A percentile compares a stretch with the other conserved stretches of the same genome.
phyloP scores from a whole-genome alignment of 2,113 vertebrate species.

The Coryphaenoides rupestris region DNA sequence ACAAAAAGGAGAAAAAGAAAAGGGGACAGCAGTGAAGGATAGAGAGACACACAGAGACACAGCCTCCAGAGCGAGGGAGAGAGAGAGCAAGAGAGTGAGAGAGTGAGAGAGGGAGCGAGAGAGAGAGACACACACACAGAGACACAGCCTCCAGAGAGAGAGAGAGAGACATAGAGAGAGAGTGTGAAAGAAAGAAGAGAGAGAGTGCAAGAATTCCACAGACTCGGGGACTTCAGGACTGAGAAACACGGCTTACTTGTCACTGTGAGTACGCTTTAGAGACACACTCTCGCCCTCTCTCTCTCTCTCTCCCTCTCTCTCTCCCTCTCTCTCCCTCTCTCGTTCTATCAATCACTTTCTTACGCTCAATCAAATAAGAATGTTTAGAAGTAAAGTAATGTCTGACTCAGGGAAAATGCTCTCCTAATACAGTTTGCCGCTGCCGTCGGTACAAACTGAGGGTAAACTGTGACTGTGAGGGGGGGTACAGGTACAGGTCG shows the following conservation, averaged over 20 bases:
- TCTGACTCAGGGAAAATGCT: too few species aligned
- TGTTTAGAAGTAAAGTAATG: too few species aligned
- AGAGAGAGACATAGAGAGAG: constrained; percentile 3
- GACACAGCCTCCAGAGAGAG: constrained; percentile 6
- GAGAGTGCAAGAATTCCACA: constrained; percentile 33
- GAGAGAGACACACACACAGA: constrained; percentile 13
- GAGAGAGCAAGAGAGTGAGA: background rate
- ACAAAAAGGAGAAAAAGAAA: background rate
- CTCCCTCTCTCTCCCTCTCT: constrained; percentile 17
- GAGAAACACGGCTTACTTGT: constrained; percentile 30
- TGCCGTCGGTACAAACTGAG: too few species aligned
- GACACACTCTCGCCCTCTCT: constrained; percentile 21
- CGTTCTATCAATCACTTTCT: background rate
- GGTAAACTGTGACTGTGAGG: too few species aligned
- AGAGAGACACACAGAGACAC: too few species aligned
- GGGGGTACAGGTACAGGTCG: too few species aligned
- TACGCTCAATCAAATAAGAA: too few species aligned
- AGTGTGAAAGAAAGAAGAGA: constrained; percentile 23
- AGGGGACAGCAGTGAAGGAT: too few species aligned
- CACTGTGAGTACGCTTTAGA: constrained; percentile 47
- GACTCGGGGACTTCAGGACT: constrained; percentile 30
- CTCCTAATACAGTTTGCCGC: too few species aligned
- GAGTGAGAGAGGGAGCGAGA: constrained; percentile 6
- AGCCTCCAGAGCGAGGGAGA: too few species aligned
- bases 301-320: constrained; percentile 21